Base-by-base conservation (phyloP, 2,113 vertebrate genomes). In the Festucalex cinctus region DNA sequence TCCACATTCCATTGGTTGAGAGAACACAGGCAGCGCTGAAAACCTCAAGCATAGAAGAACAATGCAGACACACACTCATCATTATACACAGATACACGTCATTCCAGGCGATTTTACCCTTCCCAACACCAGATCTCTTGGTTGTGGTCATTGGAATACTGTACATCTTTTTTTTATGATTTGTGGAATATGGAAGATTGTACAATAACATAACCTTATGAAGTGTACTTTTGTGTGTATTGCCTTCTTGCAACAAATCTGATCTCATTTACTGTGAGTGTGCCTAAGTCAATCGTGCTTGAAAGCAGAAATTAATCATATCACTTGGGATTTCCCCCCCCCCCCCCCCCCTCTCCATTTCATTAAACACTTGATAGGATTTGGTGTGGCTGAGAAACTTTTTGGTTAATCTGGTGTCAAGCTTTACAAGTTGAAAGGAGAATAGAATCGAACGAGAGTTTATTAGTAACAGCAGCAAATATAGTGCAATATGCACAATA, bases 201-300 rank as follows among this genome's bases (percentile, higher is more conserved):
- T 92, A 92, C 86, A 88, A 91, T 90, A 92, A 90, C 91, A 91
- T 92, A 84, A 90, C 89, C 85, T 86, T 88, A 89, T 84, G 88
- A 85, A 78, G 88, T 89, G 89, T 90, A 85, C 73, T 46, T 77
- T 26, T 62, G 69, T 73, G 83, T 85, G 85, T 88, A 80, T 73
- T 78, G 74, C 63, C 63, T 88, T 81, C 85, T 88, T 89, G 60
- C 81, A 68, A 76, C 59, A 39, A 24, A 49, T 24, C 51, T 5
- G 12, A 53, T 24, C 54, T 8, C 22, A 1, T 56, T 14, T 28
- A 5, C 54, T 28, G 14, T 44, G 4, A 16, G 13, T 16, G 43
- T 44, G 43, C 12, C 13, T 16, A 44, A 1, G 37, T 39, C 37
- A 39, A 44, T 44, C 14, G 43, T 44, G 43, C 43, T 44, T 44